Base-by-base conservation (phyloP, 2,888 invertebrate genomes). In the Elegia similella region DNA sequence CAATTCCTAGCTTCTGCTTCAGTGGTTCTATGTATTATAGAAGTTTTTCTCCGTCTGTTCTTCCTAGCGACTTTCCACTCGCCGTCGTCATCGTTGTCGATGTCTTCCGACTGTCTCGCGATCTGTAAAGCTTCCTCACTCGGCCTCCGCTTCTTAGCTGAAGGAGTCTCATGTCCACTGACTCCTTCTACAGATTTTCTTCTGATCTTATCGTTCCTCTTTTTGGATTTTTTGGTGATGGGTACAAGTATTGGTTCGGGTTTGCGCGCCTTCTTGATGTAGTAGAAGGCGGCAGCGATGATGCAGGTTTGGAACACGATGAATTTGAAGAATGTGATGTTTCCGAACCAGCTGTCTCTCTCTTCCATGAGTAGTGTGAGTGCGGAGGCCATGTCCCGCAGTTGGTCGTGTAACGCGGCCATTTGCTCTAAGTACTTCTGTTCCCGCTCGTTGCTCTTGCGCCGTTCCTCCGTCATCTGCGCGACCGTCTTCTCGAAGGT, bases 391-490 rank as follows among this genome's bases (percentile, higher is more conserved):
- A 96, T 86, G 34, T 92, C 92, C 0, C 92, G 86, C 32, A 97
- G 84, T 73, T 95, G 95, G 54, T 94, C 93, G 58, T 94, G 93
- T 16, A 95, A 81, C 62, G 90, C 86, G 57, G 93, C 81, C 87
- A 96, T 94, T 69, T 98, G 97, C 62, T 97, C 96, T 55, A 95
- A 92, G 73, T 96, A 95, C 67, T 94, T 94, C 61, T 94, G 93
- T 78, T 97, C 97, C n/a, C 96, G 88, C 66, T 95, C 95, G 66
- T 93, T 93, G 63, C 94, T 93, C 65, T 93, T 94, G 52, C 93
- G 92, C 54, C 94, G 93, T 72, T 96, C 95, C 65, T 96, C 96
- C 59, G 93, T 93, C 89, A 96, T 93, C 52, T 95, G 93, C 23
- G 93, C 90, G 34, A 97, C 93, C 0, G 96, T 96, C 70, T 96